Base-by-base conservation (phyloP, 2,888 invertebrate genomes). In the Odontothrips loti region DNA sequence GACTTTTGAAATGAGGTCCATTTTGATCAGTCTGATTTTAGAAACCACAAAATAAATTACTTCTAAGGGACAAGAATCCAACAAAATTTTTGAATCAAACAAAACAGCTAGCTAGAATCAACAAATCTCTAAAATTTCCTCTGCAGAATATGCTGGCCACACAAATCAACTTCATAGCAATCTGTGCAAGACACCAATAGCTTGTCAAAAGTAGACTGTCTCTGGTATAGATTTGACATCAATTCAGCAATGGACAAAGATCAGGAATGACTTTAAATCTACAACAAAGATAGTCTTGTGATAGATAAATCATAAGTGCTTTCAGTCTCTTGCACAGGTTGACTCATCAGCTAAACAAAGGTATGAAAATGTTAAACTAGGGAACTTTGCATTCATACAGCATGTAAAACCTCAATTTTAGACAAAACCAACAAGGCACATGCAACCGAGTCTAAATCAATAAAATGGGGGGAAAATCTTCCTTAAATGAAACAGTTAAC, bases 391-490 rank as follows among this genome's bases (percentile, higher is more conserved):
- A 75, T 75, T 75, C 68, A 75, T 27, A 75, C 68, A 75, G 27
- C 68, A 27, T 75, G 68, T 27, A 75, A 75, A 75, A 75, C 68
- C 27, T 75, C 27, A 23, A 75, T n/a, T 75, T n/a, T 27, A 75
- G 68, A 75, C 68, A 75, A 75, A 75, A 75, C 68, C 68, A 75
- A 75, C 68, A 75, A 75, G 68, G 68, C 68, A 75, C 68, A 75
- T 75, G 68, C 68, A 12, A 23, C 68, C 23, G 68, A 75, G 68
- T 75, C 68, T 75, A 75, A 58, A 11, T 75, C 4, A 12, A 11
- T 75, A 27, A 75, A 75, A 75, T 10, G 68, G 27, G n/a, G 68
- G 68, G 27, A 75, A 4, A 75, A 75, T 75, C 68, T 75, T 75
- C 58, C 58, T 75, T 75, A 75, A 27, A 27, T 27, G 68, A 27